phyloP scores from a whole-genome alignment of 2,113 vertebrate species.

The Riparia riparia region DNA sequence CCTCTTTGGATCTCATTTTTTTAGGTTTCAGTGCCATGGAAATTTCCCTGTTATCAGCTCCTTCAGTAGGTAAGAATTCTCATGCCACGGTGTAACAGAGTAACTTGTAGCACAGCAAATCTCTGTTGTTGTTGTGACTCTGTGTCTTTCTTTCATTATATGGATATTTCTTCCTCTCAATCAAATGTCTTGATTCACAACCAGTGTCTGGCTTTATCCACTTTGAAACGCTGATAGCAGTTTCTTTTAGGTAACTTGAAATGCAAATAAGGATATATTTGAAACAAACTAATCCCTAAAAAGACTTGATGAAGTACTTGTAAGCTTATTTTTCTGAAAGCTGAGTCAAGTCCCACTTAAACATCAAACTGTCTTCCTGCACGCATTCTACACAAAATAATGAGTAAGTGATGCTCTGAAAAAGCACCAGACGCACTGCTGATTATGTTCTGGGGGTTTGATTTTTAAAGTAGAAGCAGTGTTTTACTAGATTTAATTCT shows the following conservation, averaged over 20 bases:
- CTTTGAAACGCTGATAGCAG: slow-evolving; percentile 24
- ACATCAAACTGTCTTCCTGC: slow-evolving; percentile 45
- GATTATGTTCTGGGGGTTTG: not conserved
- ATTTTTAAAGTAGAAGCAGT: not conserved
- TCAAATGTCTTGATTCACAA: slow-evolving; percentile 24
- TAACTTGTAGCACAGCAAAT: not conserved
- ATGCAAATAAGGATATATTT: slow-evolving; percentile 64
- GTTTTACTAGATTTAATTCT: slow-evolving; percentile 22
- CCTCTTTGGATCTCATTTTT: not conserved
- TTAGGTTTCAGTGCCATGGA: not conserved
- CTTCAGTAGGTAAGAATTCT: not conserved
- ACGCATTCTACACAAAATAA: slow-evolving; percentile 17
- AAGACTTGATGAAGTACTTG: slow-evolving; percentile 55
- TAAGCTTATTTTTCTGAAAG: slow-evolving; percentile 59
- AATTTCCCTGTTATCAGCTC: not conserved
- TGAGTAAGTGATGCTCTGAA: slow-evolving; percentile 36
- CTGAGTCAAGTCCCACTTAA: slow-evolving; percentile 61
- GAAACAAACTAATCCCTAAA: slow-evolving; percentile 61
- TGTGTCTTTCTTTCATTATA: not conserved
- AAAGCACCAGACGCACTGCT: slow-evolving; percentile 5
- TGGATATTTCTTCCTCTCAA: not conserved
- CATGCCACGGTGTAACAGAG: not conserved
- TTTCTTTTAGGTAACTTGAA: slow-evolving; percentile 60
- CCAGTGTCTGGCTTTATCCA: slow-evolving; percentile 24
- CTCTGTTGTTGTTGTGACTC: slow-evolving; percentile 20